Evolutionary conservation across 2,888 invertebrate species (phyloP).

Genomic region (Leptopilina drosophilae): DNA sequence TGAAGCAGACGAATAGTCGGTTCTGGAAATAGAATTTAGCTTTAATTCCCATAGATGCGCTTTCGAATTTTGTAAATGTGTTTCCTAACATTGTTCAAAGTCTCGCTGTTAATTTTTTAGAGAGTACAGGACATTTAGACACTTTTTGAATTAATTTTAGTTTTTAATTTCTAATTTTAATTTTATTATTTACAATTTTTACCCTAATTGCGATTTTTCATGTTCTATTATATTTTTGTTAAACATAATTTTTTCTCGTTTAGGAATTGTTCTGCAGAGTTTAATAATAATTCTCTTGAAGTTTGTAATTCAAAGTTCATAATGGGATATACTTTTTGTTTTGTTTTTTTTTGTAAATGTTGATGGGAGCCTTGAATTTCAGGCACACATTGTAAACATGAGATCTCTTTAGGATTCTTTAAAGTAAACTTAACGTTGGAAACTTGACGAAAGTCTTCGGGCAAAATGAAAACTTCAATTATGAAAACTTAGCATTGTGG

Average conservation of each 20-base stretch:
- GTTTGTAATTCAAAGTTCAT: neutral
- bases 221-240: too few species aligned
- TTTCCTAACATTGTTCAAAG: neutral
- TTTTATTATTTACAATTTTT: too few species aligned
- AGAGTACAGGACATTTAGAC: too few species aligned
- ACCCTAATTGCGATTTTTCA: too few species aligned
- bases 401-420: slow-evolving; percentile 13
- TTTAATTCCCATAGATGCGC: neutral
- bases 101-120: neutral
- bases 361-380: neutral
- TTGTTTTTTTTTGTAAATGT: neutral
- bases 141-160: too few species aligned
- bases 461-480: slow-evolving; percentile 23
- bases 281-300: neutral
- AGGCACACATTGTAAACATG: slow-evolving; percentile 19
- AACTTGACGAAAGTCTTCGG: slow-evolving; percentile 23
- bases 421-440: slow-evolving; percentile 23
- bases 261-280: neutral
- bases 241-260: too few species aligned
- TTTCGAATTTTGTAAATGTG: neutral
- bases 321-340: neutral
- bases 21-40: neutral
- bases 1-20: slow-evolving; percentile 1
- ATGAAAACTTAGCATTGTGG: slow-evolving; percentile 29
- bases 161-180: too few species aligned